Evolutionary conservation across 2,888 invertebrate genomes (phyloP).

Genomic region (Spatulosminthurus flaviceps): DNA sequence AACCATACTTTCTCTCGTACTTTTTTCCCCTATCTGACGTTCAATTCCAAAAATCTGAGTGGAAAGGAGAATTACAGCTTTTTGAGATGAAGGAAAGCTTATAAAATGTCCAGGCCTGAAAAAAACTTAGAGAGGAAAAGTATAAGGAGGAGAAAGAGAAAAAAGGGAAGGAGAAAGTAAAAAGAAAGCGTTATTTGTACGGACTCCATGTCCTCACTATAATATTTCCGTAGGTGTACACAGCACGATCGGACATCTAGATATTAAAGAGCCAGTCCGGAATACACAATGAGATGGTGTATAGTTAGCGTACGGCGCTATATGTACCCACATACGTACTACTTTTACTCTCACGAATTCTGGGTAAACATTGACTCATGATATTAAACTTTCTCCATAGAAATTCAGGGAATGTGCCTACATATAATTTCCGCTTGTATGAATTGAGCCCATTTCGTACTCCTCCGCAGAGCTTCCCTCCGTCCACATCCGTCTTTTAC

Average conservation of each 20-base stretch:
- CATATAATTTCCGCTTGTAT: neutral
- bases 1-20: too few relatives aligned
- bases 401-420: neutral
- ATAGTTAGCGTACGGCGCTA: too few relatives aligned
- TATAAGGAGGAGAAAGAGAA: too few relatives aligned
- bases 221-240: slow-evolving; percentile 29
- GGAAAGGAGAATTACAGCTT: too few relatives aligned
- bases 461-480: too few relatives aligned
- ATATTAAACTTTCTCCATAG: slow-evolving; percentile 37
- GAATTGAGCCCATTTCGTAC: neutral
- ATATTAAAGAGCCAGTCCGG: slow-evolving; percentile 41
- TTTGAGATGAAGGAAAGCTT: too few relatives aligned
- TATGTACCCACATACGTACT: neutral
- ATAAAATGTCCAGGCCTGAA: neutral
- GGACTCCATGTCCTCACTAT: too few relatives aligned
- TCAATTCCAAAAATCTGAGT: too few relatives aligned
- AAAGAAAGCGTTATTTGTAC: too few relatives aligned
- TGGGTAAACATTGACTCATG: slow-evolving; percentile 43
- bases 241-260: slow-evolving; percentile 36
- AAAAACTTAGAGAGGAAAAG: neutral
- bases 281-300: slow-evolving; percentile 47
- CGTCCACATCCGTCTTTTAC: too few relatives aligned
- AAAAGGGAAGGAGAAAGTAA: too few relatives aligned
- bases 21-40: too few relatives aligned
- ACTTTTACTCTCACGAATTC: slow-evolving; percentile 2